Conservation (phyloP, 2,888 invertebrate genomes). For the Argyresthia goedartella region DNA sequence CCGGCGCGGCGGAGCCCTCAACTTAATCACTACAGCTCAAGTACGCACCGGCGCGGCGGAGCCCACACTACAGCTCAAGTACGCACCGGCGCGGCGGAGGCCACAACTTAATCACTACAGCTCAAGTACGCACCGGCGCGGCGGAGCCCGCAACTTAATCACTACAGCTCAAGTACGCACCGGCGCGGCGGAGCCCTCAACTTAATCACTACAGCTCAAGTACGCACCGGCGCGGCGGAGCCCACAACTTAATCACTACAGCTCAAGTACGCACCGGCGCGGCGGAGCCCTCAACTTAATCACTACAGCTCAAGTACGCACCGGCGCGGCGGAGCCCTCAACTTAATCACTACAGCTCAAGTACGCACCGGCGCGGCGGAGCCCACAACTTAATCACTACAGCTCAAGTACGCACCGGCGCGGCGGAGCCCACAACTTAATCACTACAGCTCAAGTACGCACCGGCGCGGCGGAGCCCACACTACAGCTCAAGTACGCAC, state of each 20-base stretch:
- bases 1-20: not conserved
- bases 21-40: not conserved
- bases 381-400: not conserved
- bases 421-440: not conserved
- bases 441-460: not conserved
- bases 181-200: not conserved
- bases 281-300: not conserved
- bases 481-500: not conserved
- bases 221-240: not conserved
- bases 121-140: not conserved
- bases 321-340: not conserved
- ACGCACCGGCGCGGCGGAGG: not conserved
- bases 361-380: not conserved
- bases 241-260: not conserved
- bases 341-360: not conserved
- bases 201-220: not conserved
- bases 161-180: not conserved
- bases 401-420: not conserved
- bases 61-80: not conserved
- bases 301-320: not conserved
- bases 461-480: not conserved
- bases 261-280: not conserved
- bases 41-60: not conserved
- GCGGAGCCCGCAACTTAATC: not conserved
- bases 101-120: not conserved